Base-by-base conservation (phyloP, 2,113 vertebrate species). In the Pelodiscus sinensis region DNA sequence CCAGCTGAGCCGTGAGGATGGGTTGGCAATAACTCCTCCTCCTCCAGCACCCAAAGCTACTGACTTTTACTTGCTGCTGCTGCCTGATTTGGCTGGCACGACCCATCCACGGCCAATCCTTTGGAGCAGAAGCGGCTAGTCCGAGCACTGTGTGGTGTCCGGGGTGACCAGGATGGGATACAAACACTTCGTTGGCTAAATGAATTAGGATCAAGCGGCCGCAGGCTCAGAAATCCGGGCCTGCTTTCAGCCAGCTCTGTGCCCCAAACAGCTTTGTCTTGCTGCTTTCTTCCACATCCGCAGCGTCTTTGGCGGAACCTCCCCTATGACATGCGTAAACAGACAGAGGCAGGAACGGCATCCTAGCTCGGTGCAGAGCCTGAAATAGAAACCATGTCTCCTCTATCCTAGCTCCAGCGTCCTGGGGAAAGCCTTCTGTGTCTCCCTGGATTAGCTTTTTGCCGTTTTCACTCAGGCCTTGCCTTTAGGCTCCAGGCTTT, bases 101-200 rank as follows among this genome's bases (percentile, higher is more conserved):
- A 31, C 9, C n/a, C 8, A 2, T 68, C 8, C 1, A 9, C 1
- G 15, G 31, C 65, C 2, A 8, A 68, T 35, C 7, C 3, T 8
- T 18, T 19, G n/a, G 65, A 68, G 31, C 15, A 68, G 65, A 68
- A 68, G 19, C 5, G n/a, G 31, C n/a, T 71, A 8, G 65, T 9
- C 16, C 16, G n/a, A n/a, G n/a, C 19, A 15, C 31, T n/a, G 65
- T 68, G 62, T 68, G 31, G n/a, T n/a, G 22, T 25, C 31, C n/a
- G 15, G 29, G 65, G 65, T 35, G 65, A 35, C 65, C 31, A n/a
- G 18, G 62, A n/a, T n/a, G 19, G 15, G 16, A n/a, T 35, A 18
- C 65, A 71, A 71, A 71, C 5, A 16, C 65, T 31, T 35, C 4
- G 9, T 71, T 71, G 31, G 31, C 18, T 35, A 9, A 71, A 35